Evolutionary conservation across 1,140 invertebrate species (phyloP).

Genomic region (Probaryconus sp.): DNA sequence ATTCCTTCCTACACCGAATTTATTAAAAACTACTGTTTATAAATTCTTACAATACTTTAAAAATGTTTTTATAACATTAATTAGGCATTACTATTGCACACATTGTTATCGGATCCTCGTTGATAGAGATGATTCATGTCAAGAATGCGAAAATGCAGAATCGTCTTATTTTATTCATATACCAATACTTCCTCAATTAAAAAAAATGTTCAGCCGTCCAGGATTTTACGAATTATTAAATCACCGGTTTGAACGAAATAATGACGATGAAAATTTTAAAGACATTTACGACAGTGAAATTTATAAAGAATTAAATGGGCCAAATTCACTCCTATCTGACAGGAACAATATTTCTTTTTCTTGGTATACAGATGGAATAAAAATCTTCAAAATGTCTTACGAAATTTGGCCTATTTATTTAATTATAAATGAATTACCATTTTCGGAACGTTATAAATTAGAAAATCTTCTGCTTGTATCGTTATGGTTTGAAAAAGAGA

Average conservation of each 20-base stretch:
- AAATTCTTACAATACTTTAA: background rate
- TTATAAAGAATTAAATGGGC: conserved; percentile 22
- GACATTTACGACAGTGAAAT: conserved; percentile 26
- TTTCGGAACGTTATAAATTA: conserved; percentile 3
- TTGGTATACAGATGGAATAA: conserved; percentile 15
- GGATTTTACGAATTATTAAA: conserved; percentile 21
- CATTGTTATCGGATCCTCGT: background rate
- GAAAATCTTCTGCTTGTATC: conserved; percentile 7
- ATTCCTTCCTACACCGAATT: conserved; percentile 7
- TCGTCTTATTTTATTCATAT: background rate
- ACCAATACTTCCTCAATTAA: background rate
- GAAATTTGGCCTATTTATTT: conserved; percentile 33
- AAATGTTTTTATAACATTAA: background rate
- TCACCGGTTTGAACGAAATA: conserved; percentile 5
- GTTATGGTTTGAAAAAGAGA: conserved; percentile 6
- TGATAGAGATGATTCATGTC: background rate
- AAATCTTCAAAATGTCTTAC: conserved; percentile 10
- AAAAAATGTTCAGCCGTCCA: background rate
- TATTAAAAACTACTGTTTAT: background rate
- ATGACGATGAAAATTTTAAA: background rate
- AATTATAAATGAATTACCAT: conserved; percentile 25
- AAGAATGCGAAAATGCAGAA: background rate
- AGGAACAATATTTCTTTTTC: conserved; percentile 11
- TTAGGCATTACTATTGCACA: background rate
- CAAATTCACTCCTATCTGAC: conserved; percentile 1